Evolutionary conservation across 2,888 invertebrate species (phyloP).

Genomic region (Brachypalpus laphriformis): DNA sequence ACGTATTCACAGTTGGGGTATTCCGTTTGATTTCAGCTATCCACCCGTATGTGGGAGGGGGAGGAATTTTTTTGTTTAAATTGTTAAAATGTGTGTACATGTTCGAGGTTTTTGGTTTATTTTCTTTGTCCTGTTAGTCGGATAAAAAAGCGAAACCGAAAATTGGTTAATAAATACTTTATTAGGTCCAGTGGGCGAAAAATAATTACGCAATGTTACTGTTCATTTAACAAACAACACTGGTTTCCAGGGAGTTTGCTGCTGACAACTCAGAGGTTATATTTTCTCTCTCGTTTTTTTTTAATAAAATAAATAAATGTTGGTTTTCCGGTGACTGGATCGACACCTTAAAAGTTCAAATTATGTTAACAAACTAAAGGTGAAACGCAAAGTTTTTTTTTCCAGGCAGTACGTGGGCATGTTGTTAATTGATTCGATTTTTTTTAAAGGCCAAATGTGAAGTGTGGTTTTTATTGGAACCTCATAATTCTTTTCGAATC

Average conservation of each 20-base stretch:
- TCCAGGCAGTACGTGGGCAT: too few species aligned
- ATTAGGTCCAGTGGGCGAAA: neutral
- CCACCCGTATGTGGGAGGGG: neutral
- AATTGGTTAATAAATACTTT: conserved; percentile 5
- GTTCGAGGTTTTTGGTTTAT: neutral
- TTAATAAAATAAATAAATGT: neutral
- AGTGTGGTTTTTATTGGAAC: too few species aligned
- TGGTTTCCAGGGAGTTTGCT: neutral
- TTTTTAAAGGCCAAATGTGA: too few species aligned
- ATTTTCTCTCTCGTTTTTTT: neutral
- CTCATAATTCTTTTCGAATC: too few species aligned
- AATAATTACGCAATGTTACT: neutral
- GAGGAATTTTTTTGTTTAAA: neutral
- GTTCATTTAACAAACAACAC: neutral
- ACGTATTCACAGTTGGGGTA: neutral
- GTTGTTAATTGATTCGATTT: too few species aligned
- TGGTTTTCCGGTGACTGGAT: too few species aligned
- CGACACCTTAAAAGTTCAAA: neutral
- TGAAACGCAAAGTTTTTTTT: neutral
- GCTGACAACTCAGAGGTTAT: neutral
- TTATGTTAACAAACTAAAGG: neutral
- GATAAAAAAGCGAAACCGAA: neutral
- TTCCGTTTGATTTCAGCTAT: neutral
- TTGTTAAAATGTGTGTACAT: neutral
- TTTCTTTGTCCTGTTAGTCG: neutral